Conservation (phyloP, 2,888 invertebrate species). For the Hololepta plana region DNA sequence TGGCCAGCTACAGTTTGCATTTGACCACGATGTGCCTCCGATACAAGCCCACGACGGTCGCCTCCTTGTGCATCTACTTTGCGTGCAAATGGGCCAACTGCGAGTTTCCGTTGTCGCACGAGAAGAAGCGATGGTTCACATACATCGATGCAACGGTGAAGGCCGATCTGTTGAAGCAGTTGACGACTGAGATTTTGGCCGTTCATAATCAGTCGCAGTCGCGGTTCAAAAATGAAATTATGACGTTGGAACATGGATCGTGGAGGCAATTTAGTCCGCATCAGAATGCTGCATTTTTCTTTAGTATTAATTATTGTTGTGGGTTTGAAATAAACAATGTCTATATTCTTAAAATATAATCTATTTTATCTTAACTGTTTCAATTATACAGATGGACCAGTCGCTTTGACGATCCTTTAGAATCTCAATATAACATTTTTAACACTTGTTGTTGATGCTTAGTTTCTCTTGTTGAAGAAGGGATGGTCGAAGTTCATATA, state of each 20-base stretch:
- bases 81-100: constrained; percentile 97
- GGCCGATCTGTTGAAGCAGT: constrained; percentile 59
- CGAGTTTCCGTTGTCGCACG: constrained; percentile 91
- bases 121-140: constrained; percentile 87
- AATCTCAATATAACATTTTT: too few relatives aligned
- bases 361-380: too few relatives aligned
- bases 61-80: constrained; percentile 94
- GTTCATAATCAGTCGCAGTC: constrained; percentile 90
- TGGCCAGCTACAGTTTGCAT: constrained; percentile 97
- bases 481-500: too few relatives aligned
- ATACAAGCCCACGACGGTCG: constrained; percentile 90
- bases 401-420: too few relatives aligned
- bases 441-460: too few relatives aligned
- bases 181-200: constrained; percentile 77
- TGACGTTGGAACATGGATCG: constrained; percentile 43
- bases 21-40: constrained; percentile 96
- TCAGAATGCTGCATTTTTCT: constrained; percentile 14
- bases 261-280: too few relatives aligned
- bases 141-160: constrained; percentile 89
- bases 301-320: constrained; percentile 4
- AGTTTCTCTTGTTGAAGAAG: too few relatives aligned
- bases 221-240: constrained; percentile 73
- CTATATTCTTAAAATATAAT: too few relatives aligned
- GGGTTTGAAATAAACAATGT: too few relatives aligned
- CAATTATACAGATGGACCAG: too few relatives aligned